Conservation (phyloP, 2,113 vertebrate species). For the Notarius quadriscutis region DNA sequence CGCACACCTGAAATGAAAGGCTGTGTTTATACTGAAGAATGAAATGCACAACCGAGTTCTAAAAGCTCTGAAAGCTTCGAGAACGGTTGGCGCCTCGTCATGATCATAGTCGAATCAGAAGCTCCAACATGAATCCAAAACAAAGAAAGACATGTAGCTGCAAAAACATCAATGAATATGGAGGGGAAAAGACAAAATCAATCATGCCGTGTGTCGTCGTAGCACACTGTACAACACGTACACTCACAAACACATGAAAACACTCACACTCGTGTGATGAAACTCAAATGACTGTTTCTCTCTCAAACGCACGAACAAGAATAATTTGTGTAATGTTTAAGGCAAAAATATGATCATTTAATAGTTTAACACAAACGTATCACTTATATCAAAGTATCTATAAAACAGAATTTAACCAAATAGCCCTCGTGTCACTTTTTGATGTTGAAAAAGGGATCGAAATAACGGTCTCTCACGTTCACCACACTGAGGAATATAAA, state of each 20-base stretch:
- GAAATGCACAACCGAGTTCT: neutral
- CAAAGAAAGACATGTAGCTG: constrained; percentile 14
- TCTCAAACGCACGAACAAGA: neutral
- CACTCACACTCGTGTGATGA: neutral
- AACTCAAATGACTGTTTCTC: neutral
- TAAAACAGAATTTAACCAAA: neutral
- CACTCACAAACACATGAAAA: neutral
- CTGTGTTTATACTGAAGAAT: neutral
- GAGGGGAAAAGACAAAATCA: neutral
- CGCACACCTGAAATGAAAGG: neutral
- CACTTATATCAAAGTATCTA: neutral
- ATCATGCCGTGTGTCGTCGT: neutral
- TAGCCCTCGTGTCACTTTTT: neutral
- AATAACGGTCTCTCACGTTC: too few relatives aligned
- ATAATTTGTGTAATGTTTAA: neutral
- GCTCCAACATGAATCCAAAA: neutral
- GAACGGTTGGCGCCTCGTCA: neutral
- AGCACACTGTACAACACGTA: neutral
- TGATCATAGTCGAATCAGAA: neutral
- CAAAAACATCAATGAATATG: neutral
- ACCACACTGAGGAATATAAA: too few relatives aligned
- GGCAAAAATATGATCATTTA: neutral
- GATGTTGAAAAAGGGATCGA: neutral
- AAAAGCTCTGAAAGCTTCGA: neutral
- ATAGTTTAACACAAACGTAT: neutral